Base-by-base conservation (phyloP, 2,113 vertebrate species). In the Etheostoma cragini region DNA sequence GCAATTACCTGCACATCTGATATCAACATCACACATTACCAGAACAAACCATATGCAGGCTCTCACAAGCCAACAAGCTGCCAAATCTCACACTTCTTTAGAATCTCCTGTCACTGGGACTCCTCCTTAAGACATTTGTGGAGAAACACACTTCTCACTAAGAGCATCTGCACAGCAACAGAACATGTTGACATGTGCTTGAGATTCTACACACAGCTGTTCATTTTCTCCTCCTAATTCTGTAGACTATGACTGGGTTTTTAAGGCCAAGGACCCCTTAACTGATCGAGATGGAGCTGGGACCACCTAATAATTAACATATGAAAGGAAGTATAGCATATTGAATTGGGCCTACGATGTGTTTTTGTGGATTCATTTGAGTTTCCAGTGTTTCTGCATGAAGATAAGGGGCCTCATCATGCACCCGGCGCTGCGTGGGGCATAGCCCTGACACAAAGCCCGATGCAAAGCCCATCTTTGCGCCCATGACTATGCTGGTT, bases 1-100 rank as follows among this genome's bases (percentile, higher is more conserved):
- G 72, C 68, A 71, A 74, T 80, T 82, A 84, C 63, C 82, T 57
- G 70, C 72, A n/a, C 76, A 71, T 65, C 80, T 72, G 69, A 81
- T 78, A 65, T 21, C 38, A 62, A 24, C 11, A 2, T 42, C 72
- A 79, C 60, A 50, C 61, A 56, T 66, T 22, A 61, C 42, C 26
- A 3, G 47, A 65, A 30, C 69, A 45, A 63, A 64, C 49, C 73
- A 73, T 21, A 62, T 21, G 81, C 16, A 6, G 45, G 21, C 15
- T 33, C 35, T 17, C 3, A 42, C 54, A 49, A 22, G 64, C 47
- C 71, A 62, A 57, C 68, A 63, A 73, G 26, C 49, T 77, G 76
- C 60, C 67, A 42, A 45, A 15, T 14, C 47, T 24, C 72, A 19
- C 3, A 2, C 5, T n/a, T 38, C 63, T 46, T 7, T 26, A 42